Percentiles rank a stretch among this genome's conserved stretches.
Conservation (phyloP, 2,113 vertebrate species). For the Menura novaehollandiae region DNA sequence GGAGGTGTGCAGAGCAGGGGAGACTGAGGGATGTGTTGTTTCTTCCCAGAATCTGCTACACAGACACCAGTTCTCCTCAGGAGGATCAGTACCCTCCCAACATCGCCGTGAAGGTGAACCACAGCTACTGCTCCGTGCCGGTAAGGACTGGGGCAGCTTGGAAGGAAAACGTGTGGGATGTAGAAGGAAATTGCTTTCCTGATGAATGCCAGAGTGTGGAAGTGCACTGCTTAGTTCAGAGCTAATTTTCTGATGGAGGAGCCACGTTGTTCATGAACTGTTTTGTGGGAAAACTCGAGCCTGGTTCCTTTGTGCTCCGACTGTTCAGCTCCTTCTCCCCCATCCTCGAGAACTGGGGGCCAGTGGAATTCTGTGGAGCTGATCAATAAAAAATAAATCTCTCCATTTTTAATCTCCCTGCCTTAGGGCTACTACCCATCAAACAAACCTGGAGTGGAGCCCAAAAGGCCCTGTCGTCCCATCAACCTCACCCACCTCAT, state of each 20-base stretch:
- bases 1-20: background rate
- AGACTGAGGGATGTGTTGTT: background rate
- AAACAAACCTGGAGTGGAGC: constrained; percentile 96
- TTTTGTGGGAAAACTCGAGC: background rate
- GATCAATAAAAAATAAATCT: fast-evolving
- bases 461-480: constrained; percentile 93
- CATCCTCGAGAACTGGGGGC: background rate
- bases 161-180: too few species aligned
- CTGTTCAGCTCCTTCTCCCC: background rate
- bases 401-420: background rate
- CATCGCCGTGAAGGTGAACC: constrained; percentile 96
- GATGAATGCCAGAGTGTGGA: background rate
- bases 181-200: background rate
- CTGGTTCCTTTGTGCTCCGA: background rate
- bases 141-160: constrained; percentile 56
- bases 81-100: constrained; percentile 99
- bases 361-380: background rate
- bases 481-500: constrained; percentile 97
- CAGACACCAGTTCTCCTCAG: constrained; percentile 90
- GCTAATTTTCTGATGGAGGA: background rate
- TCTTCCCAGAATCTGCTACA: constrained; percentile 91
- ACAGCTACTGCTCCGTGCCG: constrained; percentile 96
- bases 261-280: background rate
- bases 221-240: background rate
- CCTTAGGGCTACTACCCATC: constrained; percentile 95